Base-by-base conservation (phyloP, 2,888 invertebrate genomes). In the Philaethria dido region DNA sequence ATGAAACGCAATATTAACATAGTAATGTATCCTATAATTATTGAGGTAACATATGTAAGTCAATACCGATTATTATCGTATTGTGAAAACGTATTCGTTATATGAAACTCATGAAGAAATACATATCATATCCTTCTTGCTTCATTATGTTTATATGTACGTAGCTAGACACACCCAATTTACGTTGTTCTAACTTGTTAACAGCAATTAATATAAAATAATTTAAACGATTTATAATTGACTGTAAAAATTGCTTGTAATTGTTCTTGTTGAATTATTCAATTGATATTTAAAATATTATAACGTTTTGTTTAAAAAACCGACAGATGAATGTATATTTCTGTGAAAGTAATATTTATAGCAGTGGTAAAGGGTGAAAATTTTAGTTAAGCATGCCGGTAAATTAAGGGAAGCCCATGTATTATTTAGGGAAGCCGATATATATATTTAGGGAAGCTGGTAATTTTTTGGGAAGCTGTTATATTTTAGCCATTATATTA, bases 21-120 rank as follows among this genome's bases (percentile, higher is more conserved):
- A 60, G 5, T 59, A 60, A 50, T 52, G 36, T 47, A 57, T 57
- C 57, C 57, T 57, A 25, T 39, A 42, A 57, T 22, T 42, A 42
- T 57, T 42, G 16, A 22, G 42, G 39, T 57, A 57, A 48, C 48
- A 47, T 39, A 64, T 64, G 64, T 47, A 57, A 64, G 59, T 62
- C 45, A 45, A 52, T 64, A 59, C 39, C 48, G 39, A 64, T 64
- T 57, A 39, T 20, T 39, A 55, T 69, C n/a, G 2, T 3, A 64
- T 64, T 67, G 20, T 50, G 62, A 64, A 69, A 69, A 64, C 57
- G 60, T n/a, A 33, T 20, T 16, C 36, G 60, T 54, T 57, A 67
- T 57, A 67, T 20, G 44, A 67, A 62, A 67, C 64, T 20, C 50
- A 20, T 60, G 61, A 57, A 69, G 66, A 63, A 69, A 63, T 63